A percentile compares a stretch with the other conserved stretches of the same genome.
Evolutionary conservation across 1,140 invertebrate genomes (phyloP).

Genomic region (Leptinotarsa lineolata): DNA sequence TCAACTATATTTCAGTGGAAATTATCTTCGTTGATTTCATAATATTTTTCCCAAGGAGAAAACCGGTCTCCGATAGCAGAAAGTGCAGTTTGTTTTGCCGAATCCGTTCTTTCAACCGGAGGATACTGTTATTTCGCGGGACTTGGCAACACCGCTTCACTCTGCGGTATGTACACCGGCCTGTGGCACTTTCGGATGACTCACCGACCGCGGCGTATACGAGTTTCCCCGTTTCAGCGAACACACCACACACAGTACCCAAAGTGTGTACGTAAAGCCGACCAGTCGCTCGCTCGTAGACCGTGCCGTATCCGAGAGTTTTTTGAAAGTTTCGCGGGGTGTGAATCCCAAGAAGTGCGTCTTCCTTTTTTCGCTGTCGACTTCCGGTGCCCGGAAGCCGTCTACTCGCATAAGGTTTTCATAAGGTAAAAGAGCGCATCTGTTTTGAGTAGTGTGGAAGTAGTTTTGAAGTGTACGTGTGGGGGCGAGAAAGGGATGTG

Average conservation of each 20-base stretch:
- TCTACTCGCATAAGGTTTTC: background rate
- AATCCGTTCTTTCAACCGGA: no score
- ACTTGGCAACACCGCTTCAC: background rate
- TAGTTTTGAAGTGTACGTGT: no score
- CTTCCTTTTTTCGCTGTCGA: background rate
- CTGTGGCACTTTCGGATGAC: slow-evolving; percentile 7
- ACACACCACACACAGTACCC: background rate
- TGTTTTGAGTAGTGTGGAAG: no score
- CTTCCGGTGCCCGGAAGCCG: background rate
- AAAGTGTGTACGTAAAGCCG: slow-evolving; percentile 7
- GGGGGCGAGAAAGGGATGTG: no score
- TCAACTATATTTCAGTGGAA: no score
- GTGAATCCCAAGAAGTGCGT: background rate
- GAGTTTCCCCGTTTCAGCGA: slow-evolving; percentile 7
- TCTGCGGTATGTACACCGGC: slow-evolving; percentile 1
- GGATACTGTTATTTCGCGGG: background rate
- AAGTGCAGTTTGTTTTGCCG: no score
- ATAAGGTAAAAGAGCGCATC: background rate
- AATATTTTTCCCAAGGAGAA: no score
- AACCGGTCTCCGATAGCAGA: no score
- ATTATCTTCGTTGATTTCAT: no score
- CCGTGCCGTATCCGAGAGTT: background rate
- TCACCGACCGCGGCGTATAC: slow-evolving; percentile 7
- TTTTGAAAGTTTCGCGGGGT: slow-evolving; percentile 1
- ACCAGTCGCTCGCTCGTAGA: slow-evolving; percentile 4